Evolutionary conservation across 2,797 vertebrate species (phyloP).

Genomic region (Schizopygopsis malacanthus): DNA sequence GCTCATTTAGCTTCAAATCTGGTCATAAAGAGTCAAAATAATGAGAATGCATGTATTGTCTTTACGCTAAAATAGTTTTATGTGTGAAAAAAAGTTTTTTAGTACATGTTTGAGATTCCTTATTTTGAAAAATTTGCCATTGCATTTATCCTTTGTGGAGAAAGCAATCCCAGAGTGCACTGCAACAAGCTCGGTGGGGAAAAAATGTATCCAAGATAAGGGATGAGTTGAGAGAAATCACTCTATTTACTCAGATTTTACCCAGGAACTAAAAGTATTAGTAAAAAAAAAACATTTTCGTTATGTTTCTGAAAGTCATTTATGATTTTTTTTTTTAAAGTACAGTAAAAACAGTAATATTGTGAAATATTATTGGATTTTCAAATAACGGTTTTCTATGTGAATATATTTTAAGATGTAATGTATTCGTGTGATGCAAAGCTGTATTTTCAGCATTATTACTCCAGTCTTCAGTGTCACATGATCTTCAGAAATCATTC

Average conservation of each 20-base stretch:
- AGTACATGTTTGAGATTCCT: not conserved
- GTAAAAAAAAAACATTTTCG: too few species aligned
- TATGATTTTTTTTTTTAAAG: too few species aligned
- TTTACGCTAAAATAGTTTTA: not conserved
- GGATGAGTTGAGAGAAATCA: too few species aligned
- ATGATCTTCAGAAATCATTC: not conserved
- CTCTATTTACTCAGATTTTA: not conserved
- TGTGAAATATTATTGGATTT: not conserved
- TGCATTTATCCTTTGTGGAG: not conserved
- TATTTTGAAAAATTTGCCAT: not conserved
- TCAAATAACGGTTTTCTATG: too few species aligned
- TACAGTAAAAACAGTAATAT: not conserved
- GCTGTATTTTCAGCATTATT: not conserved
- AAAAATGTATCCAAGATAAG: not conserved
- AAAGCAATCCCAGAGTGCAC: not conserved
- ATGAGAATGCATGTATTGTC: not conserved
- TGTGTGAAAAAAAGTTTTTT: not conserved
- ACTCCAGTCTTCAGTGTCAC: not conserved
- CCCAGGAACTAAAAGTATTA: not conserved
- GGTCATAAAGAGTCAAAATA: not conserved
- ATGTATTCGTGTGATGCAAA: not conserved
- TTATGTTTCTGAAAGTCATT: too few species aligned
- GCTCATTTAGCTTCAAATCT: not conserved
- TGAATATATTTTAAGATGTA: too few species aligned
- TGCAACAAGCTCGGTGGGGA: not conserved